Conservation (phyloP, 2,888 invertebrate species). For the Drosophila hamatofila region DNA sequence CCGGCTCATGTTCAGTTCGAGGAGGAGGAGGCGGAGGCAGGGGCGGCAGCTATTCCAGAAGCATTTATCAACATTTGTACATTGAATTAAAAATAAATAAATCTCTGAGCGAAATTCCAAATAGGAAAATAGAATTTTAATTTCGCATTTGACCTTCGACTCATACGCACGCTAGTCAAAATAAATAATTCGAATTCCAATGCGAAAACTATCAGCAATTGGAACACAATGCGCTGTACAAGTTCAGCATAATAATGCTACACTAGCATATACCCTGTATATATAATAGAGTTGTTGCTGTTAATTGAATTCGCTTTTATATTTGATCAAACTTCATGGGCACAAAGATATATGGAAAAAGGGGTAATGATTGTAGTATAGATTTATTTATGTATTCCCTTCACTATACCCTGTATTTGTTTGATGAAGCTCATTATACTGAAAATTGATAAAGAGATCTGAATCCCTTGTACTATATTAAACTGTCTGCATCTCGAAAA, state of each 20-base stretch:
- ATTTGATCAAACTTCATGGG: not conserved
- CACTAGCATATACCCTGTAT: constrained; percentile 1
- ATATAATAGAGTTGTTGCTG: not conserved
- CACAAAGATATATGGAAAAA: not conserved
- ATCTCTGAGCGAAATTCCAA: constrained; percentile 43
- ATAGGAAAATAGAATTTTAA: constrained; percentile 45
- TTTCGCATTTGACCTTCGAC: constrained; percentile 56
- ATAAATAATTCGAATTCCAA: constrained; percentile 30
- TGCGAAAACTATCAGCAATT: constrained; percentile 31
- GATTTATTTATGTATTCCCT: not conserved
- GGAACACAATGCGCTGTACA: constrained; percentile 10
- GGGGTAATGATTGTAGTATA: not conserved
- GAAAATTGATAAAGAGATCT: too few species aligned
- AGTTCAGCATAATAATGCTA: not conserved
- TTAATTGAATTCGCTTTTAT: not conserved
- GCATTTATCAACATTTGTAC: constrained; percentile 74
- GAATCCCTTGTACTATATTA: not conserved
- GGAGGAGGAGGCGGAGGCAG: not conserved
- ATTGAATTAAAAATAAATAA: constrained; percentile 68
- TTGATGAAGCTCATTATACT: too few species aligned
- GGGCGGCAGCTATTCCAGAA: constrained; percentile 31
- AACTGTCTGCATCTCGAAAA: not conserved
- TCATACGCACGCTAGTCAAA: constrained; percentile 26
- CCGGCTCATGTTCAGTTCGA: not conserved
- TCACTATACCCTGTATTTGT: not conserved